phyloP scores from a whole-genome alignment of 2,888 invertebrate species.

The Arge pagana region DNA sequence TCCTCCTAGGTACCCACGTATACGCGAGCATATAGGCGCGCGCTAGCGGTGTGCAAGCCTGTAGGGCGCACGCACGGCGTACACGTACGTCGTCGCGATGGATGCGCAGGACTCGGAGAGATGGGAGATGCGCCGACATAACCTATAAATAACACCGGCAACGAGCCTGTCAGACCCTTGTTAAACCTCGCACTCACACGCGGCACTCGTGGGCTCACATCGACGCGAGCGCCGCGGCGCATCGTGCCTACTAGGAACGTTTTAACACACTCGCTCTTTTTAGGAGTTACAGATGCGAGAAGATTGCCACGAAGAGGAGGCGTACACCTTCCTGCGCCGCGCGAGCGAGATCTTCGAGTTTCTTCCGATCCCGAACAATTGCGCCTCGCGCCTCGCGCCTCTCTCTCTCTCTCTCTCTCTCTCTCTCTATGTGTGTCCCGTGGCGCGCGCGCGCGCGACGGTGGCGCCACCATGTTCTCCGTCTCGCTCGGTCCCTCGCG shows the following conservation, averaged over 20 bases:
- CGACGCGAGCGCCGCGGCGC: slow-evolving; percentile 24
- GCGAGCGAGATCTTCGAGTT: not conserved
- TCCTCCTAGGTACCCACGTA: too few species aligned
- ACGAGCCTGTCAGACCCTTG: slow-evolving; percentile 58
- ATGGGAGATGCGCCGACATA: slow-evolving; percentile 52
- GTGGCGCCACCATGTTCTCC: too few species aligned
- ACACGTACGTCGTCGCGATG: not conserved
- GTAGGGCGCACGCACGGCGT: too few species aligned
- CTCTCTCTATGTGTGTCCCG: not conserved
- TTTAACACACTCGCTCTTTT: slow-evolving; percentile 26
- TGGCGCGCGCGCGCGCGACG: not conserved
- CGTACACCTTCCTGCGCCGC: slow-evolving; percentile 7
- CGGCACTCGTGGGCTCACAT: slow-evolving; percentile 31
- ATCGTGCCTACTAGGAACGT: slow-evolving; percentile 11
- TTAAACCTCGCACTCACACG: slow-evolving; percentile 42
- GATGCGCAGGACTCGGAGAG: slow-evolving; percentile 27
- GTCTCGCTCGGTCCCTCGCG: too few species aligned
- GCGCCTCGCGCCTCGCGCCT: not conserved
- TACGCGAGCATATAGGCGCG: too few species aligned
- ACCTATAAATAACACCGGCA: slow-evolving; percentile 58
- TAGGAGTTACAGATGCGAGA: slow-evolving; percentile 26
- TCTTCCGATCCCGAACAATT: not conserved
- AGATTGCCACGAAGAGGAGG: slow-evolving; percentile 25
- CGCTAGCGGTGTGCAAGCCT: too few species aligned
- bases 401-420: not conserved